phyloP scores from a whole-genome alignment of 1,140 invertebrate species.

The Monomorium pharaonis region DNA sequence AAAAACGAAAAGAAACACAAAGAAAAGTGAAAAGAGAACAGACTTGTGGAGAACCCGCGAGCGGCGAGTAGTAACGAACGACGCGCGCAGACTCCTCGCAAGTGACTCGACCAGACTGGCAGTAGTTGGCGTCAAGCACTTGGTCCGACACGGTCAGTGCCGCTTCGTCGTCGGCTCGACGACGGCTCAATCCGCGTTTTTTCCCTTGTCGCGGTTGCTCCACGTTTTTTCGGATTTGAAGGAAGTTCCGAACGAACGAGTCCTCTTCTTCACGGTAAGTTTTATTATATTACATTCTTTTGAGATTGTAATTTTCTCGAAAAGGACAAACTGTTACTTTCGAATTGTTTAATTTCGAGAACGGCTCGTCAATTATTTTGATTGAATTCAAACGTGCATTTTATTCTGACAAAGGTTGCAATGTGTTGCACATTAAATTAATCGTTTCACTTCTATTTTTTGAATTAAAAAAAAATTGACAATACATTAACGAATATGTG shows the following conservation, averaged over 20 bases:
- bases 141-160: slow-evolving; percentile 54
- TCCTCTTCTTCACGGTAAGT: slow-evolving; percentile 39
- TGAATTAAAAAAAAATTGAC: not conserved
- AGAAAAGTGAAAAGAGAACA: not conserved
- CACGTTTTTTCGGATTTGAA: not conserved
- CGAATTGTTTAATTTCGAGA: not conserved
- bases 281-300: not conserved
- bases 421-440: not conserved
- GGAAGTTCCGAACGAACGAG: too few relatives aligned
- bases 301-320: not conserved
- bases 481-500: not conserved
- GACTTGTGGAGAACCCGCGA: not conserved
- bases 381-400: not conserved
- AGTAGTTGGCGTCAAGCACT: slow-evolving; percentile 49
- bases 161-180: slow-evolving; percentile 24
- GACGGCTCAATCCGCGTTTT: not conserved
- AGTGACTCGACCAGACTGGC: slow-evolving; percentile 18
- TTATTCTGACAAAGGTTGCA: not conserved
- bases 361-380: not conserved
- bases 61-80: slow-evolving; percentile 21
- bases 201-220: not conserved
- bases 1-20: not conserved
- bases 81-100: slow-evolving; percentile 49
- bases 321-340: not conserved
- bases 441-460: not conserved